Evolutionary conservation across 1,140 invertebrate genomes (phyloP), one percentile per base, ranked within the genome.

Genomic region (Campodea augens): DNA sequence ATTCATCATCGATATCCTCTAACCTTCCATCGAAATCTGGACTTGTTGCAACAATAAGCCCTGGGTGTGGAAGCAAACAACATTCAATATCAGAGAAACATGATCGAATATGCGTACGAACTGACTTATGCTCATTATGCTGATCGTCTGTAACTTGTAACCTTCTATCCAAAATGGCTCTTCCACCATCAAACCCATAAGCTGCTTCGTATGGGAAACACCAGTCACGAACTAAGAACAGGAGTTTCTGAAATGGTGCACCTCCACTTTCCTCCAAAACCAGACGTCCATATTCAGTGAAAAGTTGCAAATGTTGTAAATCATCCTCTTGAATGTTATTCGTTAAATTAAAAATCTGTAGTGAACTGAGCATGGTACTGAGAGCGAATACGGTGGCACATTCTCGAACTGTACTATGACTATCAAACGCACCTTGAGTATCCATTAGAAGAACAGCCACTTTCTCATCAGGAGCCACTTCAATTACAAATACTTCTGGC

Each of bases 1-100:
- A 99, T 46, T 95, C 88, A 2, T 64, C 45, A 61, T 97, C 91
- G 58, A 99, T 98, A 59, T 97, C 93, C 75, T 67, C 54, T 68
- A 98, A 66, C 61, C 84, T 70, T n/a, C 96, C 96, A 65, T 97
- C 88, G 63, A 98, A 98, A 43, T 81, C 72, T 1, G 90, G 91
- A 71, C 89, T 92, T 13, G 89, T 96, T 37, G 93, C 90, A 19
- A 98, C 95, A 60, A 80, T 83, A 1, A 96, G 71, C 13, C 95
- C 95, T 1, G 95, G 95, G 72, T 98, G 93, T 10, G 95, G 95
- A 83, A 99, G 82, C 29, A 99, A 65, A 64, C 93, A 98, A 61
- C 93, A 98, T 10, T 82, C 79, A 51, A 98, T 93, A 55, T 92
- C 81, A 10, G 78, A 76, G 66, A 98, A 98, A 62, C 93, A 98